Base-by-base conservation (phyloP, 2,113 vertebrate genomes). In the Heloderma charlesbogerti region DNA sequence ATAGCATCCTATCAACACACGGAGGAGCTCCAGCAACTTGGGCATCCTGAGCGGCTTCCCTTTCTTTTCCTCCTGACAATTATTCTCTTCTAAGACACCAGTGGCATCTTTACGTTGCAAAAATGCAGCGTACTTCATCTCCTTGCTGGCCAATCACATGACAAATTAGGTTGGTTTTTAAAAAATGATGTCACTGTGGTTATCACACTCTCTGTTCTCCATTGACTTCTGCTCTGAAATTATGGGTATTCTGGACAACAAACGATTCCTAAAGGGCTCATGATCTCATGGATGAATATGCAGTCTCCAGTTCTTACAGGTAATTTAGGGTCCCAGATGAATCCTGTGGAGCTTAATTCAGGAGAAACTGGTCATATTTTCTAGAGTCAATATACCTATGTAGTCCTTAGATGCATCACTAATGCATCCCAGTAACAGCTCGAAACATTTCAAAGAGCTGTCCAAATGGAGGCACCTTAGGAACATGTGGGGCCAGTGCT, bases 51-150 rank as follows among this genome's bases (percentile, higher is more conserved):
- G 0, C 71, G 92, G n/a, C 29, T 54, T 80, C 29, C 15, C 88
- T 86, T 89, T 10, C 29, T 1, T 69, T 34, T 90, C 12, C 92
- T 60, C 72, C 90, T 80, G 78, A 81, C 90, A 84, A 85, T 77
- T 91, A 89, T 86, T 85, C 74, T 86, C 84, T 94, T 95, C 84
- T 0, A 4, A 92, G 94, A 95, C 89, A 72, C 40, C 0, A 0
- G 57, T 91, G 92, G 93, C 92, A 84, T 91, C 95, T 95, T 94
- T 92, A 93, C 92, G 93, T 94, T 87, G 91, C 51, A 77, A 60
- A 93, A 92, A 87, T 92, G 94, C 83, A 93, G 78, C 45, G 88
- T 84, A 87, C 89, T 63, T 48, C 90, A 85, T 92, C 90, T 89
- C 93, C 51, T 92, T 0, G 0, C 72, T 43, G 57, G 87, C 88